These are phyloP conservation scores for Neostethus bicornis DNA, from an alignment of 2,797 vertebrate genomes.

Conservation along the genomic window DNA sequence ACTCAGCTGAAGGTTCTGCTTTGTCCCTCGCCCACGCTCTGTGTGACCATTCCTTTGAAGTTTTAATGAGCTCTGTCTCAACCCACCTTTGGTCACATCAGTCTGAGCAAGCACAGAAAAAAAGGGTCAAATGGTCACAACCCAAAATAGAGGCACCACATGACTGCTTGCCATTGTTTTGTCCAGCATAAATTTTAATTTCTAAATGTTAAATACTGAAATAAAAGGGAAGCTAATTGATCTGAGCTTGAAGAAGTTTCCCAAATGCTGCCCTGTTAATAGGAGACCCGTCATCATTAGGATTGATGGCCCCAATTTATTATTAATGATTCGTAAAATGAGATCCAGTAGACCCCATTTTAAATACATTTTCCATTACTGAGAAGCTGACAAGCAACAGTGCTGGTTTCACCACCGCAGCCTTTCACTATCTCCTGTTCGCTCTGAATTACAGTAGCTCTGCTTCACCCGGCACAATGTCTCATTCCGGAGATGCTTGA, in stretches of 20 bases:
- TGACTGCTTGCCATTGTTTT: slow-evolving; percentile 38
- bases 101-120: slow-evolving; percentile 37
- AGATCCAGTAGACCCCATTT: slow-evolving; percentile 85
- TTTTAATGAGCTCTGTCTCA: slow-evolving; percentile 17
- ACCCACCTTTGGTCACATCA: slow-evolving; percentile 30
- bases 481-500: slow-evolving; percentile 75
- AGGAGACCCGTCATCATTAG: slow-evolving; percentile 81
- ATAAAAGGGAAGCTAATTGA: slow-evolving; percentile 69
- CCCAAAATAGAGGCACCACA: slow-evolving; percentile 22
- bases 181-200: slow-evolving; percentile 38
- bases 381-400: slow-evolving; percentile 75
- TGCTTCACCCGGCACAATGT: slow-evolving; percentile 46
- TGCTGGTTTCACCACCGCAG: slow-evolving; percentile 69
- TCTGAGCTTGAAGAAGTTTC: slow-evolving; percentile 76
- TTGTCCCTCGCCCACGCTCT: not conserved
- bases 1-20: slow-evolving; percentile 49
- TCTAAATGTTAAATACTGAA: slow-evolving; percentile 61
- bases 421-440: slow-evolving; percentile 52
- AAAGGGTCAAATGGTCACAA: slow-evolving; percentile 46
- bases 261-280: slow-evolving; percentile 77
- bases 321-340: slow-evolving; percentile 89
- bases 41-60: slow-evolving; percentile 38
- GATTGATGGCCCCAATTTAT: slow-evolving; percentile 86
- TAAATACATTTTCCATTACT: slow-evolving; percentile 85
- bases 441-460: slow-evolving; percentile 61